A percentile compares a stretch with the other conserved stretches of the same genome.
Conservation (phyloP, 2,113 vertebrate genomes). For the Orcinus orca region DNA sequence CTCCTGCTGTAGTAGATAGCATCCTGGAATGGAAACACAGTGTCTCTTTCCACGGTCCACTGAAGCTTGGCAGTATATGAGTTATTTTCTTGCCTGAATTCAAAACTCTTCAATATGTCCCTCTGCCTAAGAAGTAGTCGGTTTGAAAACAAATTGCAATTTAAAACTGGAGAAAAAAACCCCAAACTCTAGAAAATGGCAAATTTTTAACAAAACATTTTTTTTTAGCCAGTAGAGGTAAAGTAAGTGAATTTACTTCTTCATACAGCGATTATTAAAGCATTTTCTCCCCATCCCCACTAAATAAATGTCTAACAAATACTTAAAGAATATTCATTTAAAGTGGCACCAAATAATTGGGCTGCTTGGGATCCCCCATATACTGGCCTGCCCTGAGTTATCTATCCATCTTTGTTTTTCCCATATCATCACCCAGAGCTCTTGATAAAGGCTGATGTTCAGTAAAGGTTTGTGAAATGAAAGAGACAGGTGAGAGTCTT, state of each 20-base stretch:
- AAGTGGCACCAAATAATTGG: not conserved
- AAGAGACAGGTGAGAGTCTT: not conserved
- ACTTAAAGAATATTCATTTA: not conserved
- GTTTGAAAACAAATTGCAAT: not conserved
- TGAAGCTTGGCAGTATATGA: not conserved
- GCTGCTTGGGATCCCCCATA: not conserved
- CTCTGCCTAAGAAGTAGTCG: not conserved
- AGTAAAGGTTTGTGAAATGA: not conserved
- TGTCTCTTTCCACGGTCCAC: not conserved
- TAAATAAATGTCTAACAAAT: not conserved
- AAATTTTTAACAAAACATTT: not conserved
- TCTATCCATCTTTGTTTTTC: not conserved
- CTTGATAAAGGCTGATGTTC: not conserved
- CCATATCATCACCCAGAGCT: not conserved
- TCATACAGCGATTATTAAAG: not conserved
- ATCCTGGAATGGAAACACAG: not conserved
- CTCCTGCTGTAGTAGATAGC: not conserved
- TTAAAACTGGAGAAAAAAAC: not conserved
- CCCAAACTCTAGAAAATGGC: not conserved
- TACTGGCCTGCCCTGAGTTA: not conserved
- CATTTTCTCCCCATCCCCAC: not conserved
- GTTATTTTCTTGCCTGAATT: not conserved
- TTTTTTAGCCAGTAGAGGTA: not conserved
- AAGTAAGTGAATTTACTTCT: not conserved
- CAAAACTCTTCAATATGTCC: not conserved